These are phyloP conservation scores for Bradypodion ventrale DNA, from an alignment of 2,797 vertebrate genomes.

Conservation along the genomic window DNA sequence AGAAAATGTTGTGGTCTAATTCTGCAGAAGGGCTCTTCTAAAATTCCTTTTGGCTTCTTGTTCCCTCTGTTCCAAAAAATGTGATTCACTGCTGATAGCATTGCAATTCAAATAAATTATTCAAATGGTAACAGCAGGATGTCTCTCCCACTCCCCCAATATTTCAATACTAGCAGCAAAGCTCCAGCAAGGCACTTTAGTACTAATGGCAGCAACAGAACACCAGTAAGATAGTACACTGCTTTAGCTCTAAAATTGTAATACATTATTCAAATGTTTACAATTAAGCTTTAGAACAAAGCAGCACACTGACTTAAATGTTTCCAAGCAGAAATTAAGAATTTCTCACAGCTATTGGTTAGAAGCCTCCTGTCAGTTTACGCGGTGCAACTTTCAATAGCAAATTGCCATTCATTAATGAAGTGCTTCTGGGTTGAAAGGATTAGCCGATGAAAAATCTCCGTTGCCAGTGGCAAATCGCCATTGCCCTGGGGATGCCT, in stretches of 20 bases:
- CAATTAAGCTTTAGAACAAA: not conserved
- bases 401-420: too few species aligned
- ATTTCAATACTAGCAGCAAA: conserved; percentile 1
- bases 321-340: not conserved
- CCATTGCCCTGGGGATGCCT: too few species aligned
- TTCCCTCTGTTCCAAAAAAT: not conserved
- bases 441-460: too few species aligned
- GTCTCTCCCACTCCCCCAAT: not conserved
- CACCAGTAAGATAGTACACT: not conserved
- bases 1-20: not conserved
- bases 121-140: not conserved
- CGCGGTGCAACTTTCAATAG: too few species aligned
- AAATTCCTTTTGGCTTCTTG: too few species aligned
- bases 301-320: not conserved
- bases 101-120: conserved; percentile 18
- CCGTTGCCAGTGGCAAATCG: too few species aligned
- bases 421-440: too few species aligned
- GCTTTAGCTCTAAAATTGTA: not conserved
- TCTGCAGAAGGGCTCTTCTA: not conserved
- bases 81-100: not conserved
- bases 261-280: not conserved
- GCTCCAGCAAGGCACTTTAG: not conserved
- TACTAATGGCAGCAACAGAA: not conserved
- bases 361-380: too few species aligned
- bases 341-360: too few species aligned